Conservation (phyloP, 2,113 vertebrate species). For the Phalacrocorax aristotelis region DNA sequence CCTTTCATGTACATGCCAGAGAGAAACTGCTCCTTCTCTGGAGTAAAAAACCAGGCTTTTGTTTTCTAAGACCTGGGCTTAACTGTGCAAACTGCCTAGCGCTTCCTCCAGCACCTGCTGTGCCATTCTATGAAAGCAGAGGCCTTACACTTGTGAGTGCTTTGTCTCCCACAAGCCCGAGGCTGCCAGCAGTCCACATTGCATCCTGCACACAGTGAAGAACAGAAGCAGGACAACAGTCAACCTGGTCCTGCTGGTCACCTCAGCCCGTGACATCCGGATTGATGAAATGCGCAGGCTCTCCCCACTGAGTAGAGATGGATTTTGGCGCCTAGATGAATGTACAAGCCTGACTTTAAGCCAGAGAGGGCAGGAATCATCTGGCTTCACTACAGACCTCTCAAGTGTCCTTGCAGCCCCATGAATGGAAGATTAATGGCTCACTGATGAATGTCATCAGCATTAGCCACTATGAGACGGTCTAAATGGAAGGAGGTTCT, state of each 20-base stretch:
- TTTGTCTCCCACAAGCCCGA: neutral
- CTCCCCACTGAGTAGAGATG: neutral
- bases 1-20: rapidly evolving
- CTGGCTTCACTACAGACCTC: neutral
- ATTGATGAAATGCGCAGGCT: rapidly evolving
- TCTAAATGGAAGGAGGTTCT: neutral
- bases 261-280: neutral
- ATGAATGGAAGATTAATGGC: neutral
- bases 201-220: neutral
- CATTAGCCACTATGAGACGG: neutral
- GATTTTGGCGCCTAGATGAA: neutral
- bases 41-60: neutral
- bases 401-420: neutral
- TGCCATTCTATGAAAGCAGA: neutral
- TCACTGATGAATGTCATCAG: neutral
- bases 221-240: neutral
- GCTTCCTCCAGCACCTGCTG: neutral
- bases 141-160: neutral
- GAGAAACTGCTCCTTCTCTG: neutral
- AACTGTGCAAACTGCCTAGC: neutral
- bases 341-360: neutral
- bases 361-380: neutral
- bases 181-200: neutral
- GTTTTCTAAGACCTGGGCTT: neutral
- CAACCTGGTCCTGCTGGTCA: neutral